phyloP scores from a whole-genome alignment of 2,888 invertebrate species.

The Eurytoma californica region DNA sequence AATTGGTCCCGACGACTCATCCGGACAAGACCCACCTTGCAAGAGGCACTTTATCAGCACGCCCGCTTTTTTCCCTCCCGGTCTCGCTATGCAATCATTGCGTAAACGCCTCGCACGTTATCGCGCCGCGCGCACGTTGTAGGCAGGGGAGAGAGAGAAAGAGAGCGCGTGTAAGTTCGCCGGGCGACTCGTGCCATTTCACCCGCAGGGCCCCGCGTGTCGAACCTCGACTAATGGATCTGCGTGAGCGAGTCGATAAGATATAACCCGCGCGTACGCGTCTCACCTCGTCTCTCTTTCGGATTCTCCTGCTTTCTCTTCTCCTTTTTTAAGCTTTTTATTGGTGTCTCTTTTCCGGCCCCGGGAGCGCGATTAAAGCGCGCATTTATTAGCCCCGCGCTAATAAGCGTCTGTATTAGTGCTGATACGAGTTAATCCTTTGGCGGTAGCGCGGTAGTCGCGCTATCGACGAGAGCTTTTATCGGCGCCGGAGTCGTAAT shows the following conservation, averaged over 20 bases:
- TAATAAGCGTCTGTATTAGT: not conserved
- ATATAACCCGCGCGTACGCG: not conserved
- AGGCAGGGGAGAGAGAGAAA: not conserved
- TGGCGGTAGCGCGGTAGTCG: not conserved
- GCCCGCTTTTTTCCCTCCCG: not conserved
- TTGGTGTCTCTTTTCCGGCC: not conserved
- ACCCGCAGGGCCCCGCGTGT: not conserved
- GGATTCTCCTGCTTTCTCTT: not conserved
- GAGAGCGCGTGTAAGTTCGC: not conserved
- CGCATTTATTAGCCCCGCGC: not conserved
- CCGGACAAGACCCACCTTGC: constrained; percentile 40
- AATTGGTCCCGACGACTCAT: constrained; percentile 13
- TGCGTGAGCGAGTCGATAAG: constrained; percentile 9
- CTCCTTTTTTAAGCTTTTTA: not conserved
- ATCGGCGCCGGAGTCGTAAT: not conserved
- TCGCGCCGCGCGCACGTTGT: not conserved
- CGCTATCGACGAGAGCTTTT: constrained; percentile 6
- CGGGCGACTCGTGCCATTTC: constrained; percentile 23
- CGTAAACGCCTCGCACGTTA: constrained; percentile 47
- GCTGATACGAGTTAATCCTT: constrained; percentile 16
- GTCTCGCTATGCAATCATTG: constrained; percentile 37
- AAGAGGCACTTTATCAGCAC: not conserved
- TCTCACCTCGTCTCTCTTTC: not conserved
- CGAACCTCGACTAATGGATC: constrained; percentile 33
- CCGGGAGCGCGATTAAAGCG: not conserved